Evolutionary conservation across 2,888 invertebrate species (phyloP), one percentile per base, ranked within the genome.

Genomic region (Dryomyza anilis): DNA sequence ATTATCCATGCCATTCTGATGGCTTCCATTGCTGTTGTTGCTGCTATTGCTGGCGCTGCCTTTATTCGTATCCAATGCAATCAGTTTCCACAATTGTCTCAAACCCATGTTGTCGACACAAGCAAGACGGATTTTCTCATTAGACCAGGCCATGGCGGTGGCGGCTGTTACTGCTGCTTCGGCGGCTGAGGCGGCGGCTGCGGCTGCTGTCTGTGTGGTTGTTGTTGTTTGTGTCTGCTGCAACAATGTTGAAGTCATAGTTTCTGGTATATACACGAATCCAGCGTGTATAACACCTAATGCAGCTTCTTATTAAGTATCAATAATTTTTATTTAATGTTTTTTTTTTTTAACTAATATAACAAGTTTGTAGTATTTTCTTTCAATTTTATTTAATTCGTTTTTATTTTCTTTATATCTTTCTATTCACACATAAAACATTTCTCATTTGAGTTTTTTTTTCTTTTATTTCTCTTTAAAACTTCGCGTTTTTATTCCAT

Each of bases 161-260:
- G 73, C 71, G 69, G 72, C 68, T 61, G 70, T 67, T 33, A 67
- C 50, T 27, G 67, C 60, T 46, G 67, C 66, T 30, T 64, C 64
- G 55, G 70, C 65, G 65, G 69, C 59, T 46, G 67, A n/a, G 63
- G 61, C 10, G 61, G 57, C 67, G 67, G 62, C 53, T n/a, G n/a
- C n/a, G n/a, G n/a, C n/a, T n/a, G n/a, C n/a, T n/a, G 67, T 70
- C 30, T 71, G 65, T 43, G 55, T 55, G 48, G 65, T 56, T 46
- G 61, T 45, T 59, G 66, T 63, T 64, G 52, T 50, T 53, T 56
- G 64, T 63, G 65, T 52, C 29, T 67, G 76, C 72, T 81, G 81
- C 58, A 82, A 72, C 70, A 82, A 73, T 71, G 81, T 80, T 75
- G 83, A 82, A 82, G 83, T 82, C 83, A 83, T 83, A 78, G 76